A percentile compares a stretch with the other conserved stretches of the same genome.
Conservation (phyloP, 1,140 invertebrate species). For the Dryas iulia region DNA sequence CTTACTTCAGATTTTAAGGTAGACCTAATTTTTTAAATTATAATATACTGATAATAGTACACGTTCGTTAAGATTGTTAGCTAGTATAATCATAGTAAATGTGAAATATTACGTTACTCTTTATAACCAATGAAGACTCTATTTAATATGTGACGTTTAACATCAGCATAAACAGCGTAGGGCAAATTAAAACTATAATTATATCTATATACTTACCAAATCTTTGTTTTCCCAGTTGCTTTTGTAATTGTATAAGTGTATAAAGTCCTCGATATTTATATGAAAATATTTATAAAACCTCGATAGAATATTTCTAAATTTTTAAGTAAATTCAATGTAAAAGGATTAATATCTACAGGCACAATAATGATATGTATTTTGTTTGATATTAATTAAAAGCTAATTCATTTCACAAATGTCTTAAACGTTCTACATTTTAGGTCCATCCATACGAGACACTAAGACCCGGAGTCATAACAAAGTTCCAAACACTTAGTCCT, state of each 20-base stretch:
- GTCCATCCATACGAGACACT: neutral
- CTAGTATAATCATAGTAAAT: no score
- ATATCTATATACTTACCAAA: constrained; percentile 35
- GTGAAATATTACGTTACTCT: no score
- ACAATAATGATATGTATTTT: constrained; percentile 75
- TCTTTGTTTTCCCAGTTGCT: constrained; percentile 12
- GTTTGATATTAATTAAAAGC: constrained; percentile 31
- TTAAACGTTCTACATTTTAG: constrained; percentile 15
- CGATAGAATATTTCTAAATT: constrained; percentile 32
- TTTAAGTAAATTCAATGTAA: constrained; percentile 54
- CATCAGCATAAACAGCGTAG: neutral
- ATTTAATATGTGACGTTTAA: no score
- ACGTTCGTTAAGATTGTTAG: no score
- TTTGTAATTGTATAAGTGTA: constrained; percentile 15
- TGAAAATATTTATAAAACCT: constrained; percentile 48
- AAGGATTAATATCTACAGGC: constrained; percentile 62
- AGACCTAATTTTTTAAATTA: no score
- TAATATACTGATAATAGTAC: no score
- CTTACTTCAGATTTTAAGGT: no score
- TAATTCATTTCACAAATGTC: constrained; percentile 34
- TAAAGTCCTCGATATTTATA: constrained; percentile 13
- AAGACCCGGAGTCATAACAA: neutral
- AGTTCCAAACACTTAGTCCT: neutral
- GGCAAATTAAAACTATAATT: neutral
- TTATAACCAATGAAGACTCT: no score